Conservation (phyloP, 2,888 invertebrate species). For the Sisyra terminalis region DNA sequence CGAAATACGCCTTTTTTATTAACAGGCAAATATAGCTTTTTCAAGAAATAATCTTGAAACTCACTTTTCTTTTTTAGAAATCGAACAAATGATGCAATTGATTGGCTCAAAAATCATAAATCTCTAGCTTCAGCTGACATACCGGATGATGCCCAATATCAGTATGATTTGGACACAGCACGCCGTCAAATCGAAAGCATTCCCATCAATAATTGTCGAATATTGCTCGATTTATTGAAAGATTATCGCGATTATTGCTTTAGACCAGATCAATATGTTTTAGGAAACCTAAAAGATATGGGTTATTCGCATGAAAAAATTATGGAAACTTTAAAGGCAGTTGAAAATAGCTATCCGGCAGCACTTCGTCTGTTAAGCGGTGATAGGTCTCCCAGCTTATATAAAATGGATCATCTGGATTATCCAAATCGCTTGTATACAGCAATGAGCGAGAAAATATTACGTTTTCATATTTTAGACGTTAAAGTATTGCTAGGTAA, state of each 20-base stretch:
- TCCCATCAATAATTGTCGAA: neutral
- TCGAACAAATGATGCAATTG: conserved; percentile 1
- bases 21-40: neutral
- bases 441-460: neutral
- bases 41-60: neutral
- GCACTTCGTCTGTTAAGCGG: conserved; percentile 4
- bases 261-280: conserved; percentile 4
- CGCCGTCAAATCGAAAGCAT: neutral
- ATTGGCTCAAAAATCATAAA: conserved; percentile 3
- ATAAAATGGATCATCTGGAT: neutral
- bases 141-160: neutral
- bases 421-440: conserved; percentile 6
- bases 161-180: neutral
- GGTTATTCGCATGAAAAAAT: neutral
- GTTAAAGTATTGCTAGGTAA: conserved; percentile 6
- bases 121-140: conserved; percentile 2
- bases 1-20: conserved; percentile 6
- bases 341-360: conserved; percentile 5
- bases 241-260: conserved; percentile 1
- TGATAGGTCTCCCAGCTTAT: conserved; percentile 3
- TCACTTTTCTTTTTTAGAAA: neutral
- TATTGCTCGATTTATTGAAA: conserved; percentile 2
- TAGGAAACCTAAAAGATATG: conserved; percentile 2
- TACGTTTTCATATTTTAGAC: conserved; percentile 4
- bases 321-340: neutral